Base-by-base conservation (phyloP, 2,113 vertebrate species). In the Jacana jacana region DNA sequence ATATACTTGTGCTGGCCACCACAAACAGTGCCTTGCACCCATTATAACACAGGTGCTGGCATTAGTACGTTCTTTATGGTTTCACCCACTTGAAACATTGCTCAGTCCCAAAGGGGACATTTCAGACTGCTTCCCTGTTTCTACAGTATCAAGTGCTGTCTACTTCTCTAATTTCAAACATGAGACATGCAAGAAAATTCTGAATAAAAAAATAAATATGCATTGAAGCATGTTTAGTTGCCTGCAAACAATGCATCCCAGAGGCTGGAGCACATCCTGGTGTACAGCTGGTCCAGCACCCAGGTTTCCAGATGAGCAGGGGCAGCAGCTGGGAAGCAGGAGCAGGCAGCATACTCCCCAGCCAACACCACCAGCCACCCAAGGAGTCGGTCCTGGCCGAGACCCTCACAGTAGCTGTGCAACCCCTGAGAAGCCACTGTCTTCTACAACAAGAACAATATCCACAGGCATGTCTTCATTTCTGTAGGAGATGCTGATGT, bases 31-130 rank as follows among this genome's bases (percentile, higher is more conserved):
- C 17, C 35, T 49, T 9, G 1, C 16, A 44, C n/a, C 12, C 6
- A 0, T 57, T 28, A 40, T 15, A 42, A 66, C 0, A 6, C 0
- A 9, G n/a, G 13, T 63, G 15, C 13, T 6, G 4, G 17, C 51
- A 64, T 30, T 39, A 18, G 14, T 2, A 58, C 3, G 2, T 11
- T 44, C 42, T 49, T 40, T 35, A 33, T 3, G 17, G 28, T 17
- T 48, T 30, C 78, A 52, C 19, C 37, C 8, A 6, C 16, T 11
- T 22, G 1, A 24, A 61, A 35, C 10, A 30, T 12, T 3, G 33
- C 58, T 83, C 18, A 6, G 11, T 52, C 20, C 19, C 13, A 66
- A 81, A 57, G 5, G 20, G 8, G 13, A 66, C 20, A 78, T 51
- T 83, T 64, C 39, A 49, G 42, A 18, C 17, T 31, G 17, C 24